A percentile compares a stretch with the other conserved stretches of the same genome.
These are phyloP conservation scores for Homarus americanus DNA, from an alignment of 1,140 invertebrate genomes.

Conservation along the genomic window DNA sequence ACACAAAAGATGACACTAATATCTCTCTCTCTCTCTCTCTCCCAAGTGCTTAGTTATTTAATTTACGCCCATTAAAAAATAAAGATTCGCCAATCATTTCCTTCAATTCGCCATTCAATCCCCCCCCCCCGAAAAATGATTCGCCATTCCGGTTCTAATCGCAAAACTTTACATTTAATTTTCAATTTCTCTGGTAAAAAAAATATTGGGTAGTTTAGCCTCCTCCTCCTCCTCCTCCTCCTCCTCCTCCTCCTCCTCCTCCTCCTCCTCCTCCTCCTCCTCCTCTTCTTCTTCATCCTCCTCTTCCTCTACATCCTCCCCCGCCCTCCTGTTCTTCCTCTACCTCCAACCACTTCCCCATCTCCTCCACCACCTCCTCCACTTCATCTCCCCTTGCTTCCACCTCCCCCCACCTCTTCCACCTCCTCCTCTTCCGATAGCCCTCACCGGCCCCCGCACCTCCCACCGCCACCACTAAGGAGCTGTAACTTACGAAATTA, in stretches of 20 bases:
- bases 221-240: background rate
- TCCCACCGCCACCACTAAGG: background rate
- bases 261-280: conserved; percentile 10
- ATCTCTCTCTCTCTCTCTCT: no score
- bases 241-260: background rate
- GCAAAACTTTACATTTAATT: no score
- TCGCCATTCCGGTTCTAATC: background rate
- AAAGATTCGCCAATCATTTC: background rate
- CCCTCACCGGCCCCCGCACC: background rate
- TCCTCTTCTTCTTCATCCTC: background rate
- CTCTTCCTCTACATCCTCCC: background rate
- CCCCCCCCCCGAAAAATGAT: background rate
- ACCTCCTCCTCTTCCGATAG: background rate
- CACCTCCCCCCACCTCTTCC: no score
- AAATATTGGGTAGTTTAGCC: background rate
- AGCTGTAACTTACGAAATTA: background rate
- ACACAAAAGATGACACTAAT: no score
- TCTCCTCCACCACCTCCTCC: background rate
- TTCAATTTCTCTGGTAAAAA: no score
- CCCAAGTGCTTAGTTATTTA: no score
- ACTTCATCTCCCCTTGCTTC: background rate
- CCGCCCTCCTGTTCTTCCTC: background rate
- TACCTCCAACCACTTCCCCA: background rate
- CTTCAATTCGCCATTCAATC: background rate
- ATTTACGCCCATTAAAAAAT: background rate